Evolutionary conservation across 2,797 vertebrate species (phyloP), one percentile per base, ranked within the genome.

Genomic region (Tolypeutes matacus): DNA sequence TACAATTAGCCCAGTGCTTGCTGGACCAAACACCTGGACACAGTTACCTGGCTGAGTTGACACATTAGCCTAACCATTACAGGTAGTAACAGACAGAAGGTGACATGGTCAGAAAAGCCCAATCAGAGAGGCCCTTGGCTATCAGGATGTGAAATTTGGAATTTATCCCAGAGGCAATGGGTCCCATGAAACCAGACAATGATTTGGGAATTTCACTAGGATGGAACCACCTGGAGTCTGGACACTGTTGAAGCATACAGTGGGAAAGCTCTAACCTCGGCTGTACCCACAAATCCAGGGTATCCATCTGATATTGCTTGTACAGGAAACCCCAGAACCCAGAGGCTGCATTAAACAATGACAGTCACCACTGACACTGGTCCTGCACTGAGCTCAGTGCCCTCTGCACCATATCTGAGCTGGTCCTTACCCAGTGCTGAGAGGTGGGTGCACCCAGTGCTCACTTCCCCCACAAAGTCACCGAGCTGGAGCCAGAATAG

Each of bases 401-500:
- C 60, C 20, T 12, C 58, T 3, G 4, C 3, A 0, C 7, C 2
- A 1, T 36, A 7, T 14, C 53, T 27, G 23, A 51, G n/a, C 76
- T 2, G 0, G 25, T 36, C 25, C 31, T 62, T 27, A n/a, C n/a
- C 39, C 62, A 73, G 25, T 5, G 34, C 88, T 56, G 39, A 29
- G 88, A 64, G 18, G 29, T 21, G 0, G 8, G 5, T 39, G 46
- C 5, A 1, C 5, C 53, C 25, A 31, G 87, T 18, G 53, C 46
- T 29, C 6, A 3, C 7, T 34, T 10, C 20, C 0, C 9, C 29
- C 21, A 17, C 1, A 0, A 39, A 25, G 21, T 89, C 10, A 18
- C 20, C 34, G 2, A 23, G 49, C 89, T 53, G 18, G 25, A 36
- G 75, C 46, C 1, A 0, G 15, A 27, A 42, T 27, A 4, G 20